Evolutionary conservation across 23 tunicate species (phyloP), one percentile per base, ranked within the genome.

Genomic region (Oikopleura dioica): DNA sequence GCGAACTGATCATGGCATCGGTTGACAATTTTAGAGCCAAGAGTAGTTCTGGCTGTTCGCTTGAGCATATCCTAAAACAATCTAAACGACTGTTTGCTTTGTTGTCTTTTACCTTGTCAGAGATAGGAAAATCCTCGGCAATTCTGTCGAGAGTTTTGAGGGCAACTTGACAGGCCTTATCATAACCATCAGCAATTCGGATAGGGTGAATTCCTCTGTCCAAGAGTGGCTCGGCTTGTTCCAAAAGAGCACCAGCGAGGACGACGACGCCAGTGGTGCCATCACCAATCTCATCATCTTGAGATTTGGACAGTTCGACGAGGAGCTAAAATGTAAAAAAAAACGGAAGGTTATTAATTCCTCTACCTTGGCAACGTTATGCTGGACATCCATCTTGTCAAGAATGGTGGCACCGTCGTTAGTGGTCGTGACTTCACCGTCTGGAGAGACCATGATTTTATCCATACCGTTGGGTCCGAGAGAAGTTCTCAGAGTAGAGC

Each of bases 221-320:
- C 21, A 94, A 38, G 59, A 94, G 69, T 69, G 87, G 95, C 67
- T 94, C 99, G 26, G 99, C 99, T 68, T 86, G 95, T 82, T 94
- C 99, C 75, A 94, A 77, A 26, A 94, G 75, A 51, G 99, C 99
- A 37, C 99, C 99, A 78, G 99, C 99, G 12, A 94, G 59, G 58
- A 94, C 99, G 69, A 94, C 99, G 77, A 94, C 99, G 16, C 99
- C 99, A 30, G 99, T 94, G 1, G 99, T 94, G 51, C 99, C 99
- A 78, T 94, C 99, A 35, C 99, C 99, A 75, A 94, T 94, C 59
- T 94, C 99, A 77, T 94, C 95, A 81, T 94, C 99, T 76, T 94
- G 99, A 44, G 99, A 94, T 78, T 94, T 94, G n/a, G 99, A 94
- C 50, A 94, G 68, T 69, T 94, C 99, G 21, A 94, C 99, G 88